Conservation (phyloP, 2,888 invertebrate species). For the Ferdinandea cuprea region DNA sequence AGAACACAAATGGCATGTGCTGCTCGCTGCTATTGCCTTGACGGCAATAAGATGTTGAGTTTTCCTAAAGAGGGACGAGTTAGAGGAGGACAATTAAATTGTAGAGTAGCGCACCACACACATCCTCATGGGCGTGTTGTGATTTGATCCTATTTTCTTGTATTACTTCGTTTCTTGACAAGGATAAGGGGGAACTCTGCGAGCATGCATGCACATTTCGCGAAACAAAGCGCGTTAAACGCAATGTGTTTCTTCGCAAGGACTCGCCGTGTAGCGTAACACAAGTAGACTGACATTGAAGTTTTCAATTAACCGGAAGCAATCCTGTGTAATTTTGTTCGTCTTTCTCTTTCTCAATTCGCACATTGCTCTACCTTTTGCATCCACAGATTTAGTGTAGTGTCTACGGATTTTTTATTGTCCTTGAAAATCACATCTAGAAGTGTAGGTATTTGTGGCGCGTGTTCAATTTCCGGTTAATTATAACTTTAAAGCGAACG, state of each 20-base stretch:
- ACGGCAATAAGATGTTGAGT: slow-evolving; percentile 45
- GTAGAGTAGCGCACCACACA: slow-evolving; percentile 51
- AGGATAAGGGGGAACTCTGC: slow-evolving; percentile 22
- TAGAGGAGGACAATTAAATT: slow-evolving; percentile 67
- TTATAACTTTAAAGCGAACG: slow-evolving; percentile 78
- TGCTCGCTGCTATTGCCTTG: background rate
- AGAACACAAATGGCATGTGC: slow-evolving; percentile 70
- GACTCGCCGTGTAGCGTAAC: slow-evolving; percentile 47
- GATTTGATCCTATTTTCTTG: slow-evolving; percentile 72
- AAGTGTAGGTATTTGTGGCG: slow-evolving; percentile 76
- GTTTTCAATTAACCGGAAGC: slow-evolving; percentile 74
- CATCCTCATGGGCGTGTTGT: slow-evolving; percentile 68
- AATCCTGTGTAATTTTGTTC: slow-evolving; percentile 67
- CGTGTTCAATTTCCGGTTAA: slow-evolving; percentile 83
- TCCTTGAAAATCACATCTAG: slow-evolving; percentile 70
- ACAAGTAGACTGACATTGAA: slow-evolving; percentile 73
- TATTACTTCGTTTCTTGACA: slow-evolving; percentile 1
- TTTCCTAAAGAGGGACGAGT: slow-evolving; percentile 45
- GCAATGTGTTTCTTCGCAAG: slow-evolving; percentile 77
- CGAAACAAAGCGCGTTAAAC: slow-evolving; percentile 64
- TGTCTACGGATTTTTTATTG: slow-evolving; percentile 66
- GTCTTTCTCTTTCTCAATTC: slow-evolving; percentile 57
- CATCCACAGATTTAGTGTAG: slow-evolving; percentile 33
- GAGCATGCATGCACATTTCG: slow-evolving; percentile 62
- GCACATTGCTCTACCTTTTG: slow-evolving; percentile 67